Conservation (phyloP, 2,888 invertebrate species). For the Neoaliturus tenellus region DNA sequence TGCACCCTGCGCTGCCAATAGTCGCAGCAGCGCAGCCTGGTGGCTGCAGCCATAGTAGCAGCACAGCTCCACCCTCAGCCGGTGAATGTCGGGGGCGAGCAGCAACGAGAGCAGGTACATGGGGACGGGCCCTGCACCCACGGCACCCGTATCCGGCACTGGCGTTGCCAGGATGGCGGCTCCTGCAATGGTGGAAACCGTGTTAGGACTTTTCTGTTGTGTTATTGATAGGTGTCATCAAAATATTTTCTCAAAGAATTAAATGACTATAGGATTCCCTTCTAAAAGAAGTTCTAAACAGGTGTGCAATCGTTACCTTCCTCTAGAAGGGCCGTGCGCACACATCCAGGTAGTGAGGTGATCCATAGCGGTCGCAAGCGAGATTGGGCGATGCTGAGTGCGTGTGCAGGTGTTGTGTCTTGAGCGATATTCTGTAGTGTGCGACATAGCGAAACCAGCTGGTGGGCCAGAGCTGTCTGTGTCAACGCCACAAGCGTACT, state of each 20-base stretch:
- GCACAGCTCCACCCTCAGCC: conserved; percentile 71
- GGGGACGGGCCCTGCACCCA: conserved; percentile 71
- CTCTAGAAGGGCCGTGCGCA: not conserved
- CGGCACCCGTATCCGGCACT: conserved; percentile 70
- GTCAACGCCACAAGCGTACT: conserved; percentile 71
- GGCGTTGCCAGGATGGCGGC: conserved; percentile 71
- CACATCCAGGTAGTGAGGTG: conserved; percentile 70
- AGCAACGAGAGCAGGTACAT: conserved; percentile 71
- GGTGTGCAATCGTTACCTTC: not conserved
- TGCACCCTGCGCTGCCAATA: conserved; percentile 71
- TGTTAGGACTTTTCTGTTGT: too few relatives aligned
- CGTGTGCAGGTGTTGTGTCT: conserved; percentile 70
- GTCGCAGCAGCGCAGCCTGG: conserved; percentile 71
- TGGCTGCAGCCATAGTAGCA: conserved; percentile 74
- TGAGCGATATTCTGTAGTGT: conserved; percentile 71
- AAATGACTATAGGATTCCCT: too few relatives aligned
- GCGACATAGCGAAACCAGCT: conserved; percentile 71
- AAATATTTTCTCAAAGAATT: too few relatives aligned
- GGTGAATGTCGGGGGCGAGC: conserved; percentile 71
- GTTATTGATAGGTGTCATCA: too few relatives aligned
- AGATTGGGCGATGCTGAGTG: conserved; percentile 70
- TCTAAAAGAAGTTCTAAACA: too few relatives aligned
- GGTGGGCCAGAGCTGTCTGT: conserved; percentile 71
- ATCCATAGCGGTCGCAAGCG: conserved; percentile 71
- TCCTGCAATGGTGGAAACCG: too few relatives aligned